phyloP scores from a whole-genome alignment of 1,140 invertebrate genomes.

The Zaprionus kolodkinae region DNA sequence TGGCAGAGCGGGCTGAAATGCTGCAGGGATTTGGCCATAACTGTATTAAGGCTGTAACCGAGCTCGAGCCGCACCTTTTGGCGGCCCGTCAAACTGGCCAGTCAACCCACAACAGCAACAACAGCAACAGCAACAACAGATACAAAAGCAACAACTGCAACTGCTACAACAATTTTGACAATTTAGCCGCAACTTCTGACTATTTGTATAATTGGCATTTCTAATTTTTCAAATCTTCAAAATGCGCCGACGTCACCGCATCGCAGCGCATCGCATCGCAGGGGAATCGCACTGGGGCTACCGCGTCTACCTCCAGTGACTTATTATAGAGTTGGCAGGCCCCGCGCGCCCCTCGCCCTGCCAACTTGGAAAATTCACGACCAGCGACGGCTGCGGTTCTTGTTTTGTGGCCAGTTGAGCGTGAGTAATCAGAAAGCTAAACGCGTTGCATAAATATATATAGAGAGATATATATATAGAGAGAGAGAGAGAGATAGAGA shows the following conservation, averaged over 20 bases:
- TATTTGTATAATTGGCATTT: slow-evolving; percentile 82
- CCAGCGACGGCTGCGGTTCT: slow-evolving; percentile 48
- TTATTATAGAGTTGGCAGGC: slow-evolving; percentile 62
- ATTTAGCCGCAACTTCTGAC: slow-evolving; percentile 72
- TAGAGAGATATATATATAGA: too few species aligned
- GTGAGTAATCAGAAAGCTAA: slow-evolving; percentile 79
- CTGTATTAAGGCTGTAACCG: slow-evolving; percentile 49
- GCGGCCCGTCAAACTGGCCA: slow-evolving; percentile 78
- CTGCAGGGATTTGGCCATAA: slow-evolving; percentile 69
- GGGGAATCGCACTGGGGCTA: slow-evolving; percentile 36
- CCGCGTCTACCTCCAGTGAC: slow-evolving; percentile 44
- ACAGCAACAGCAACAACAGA: slow-evolving; percentile 19
- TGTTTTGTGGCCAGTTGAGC: slow-evolving; percentile 66
- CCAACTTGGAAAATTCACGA: slow-evolving; percentile 63
- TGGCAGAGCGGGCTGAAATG: slow-evolving; percentile 45
- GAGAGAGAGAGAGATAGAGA: too few species aligned
- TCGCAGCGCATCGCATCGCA: slow-evolving; percentile 4
- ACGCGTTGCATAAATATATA: slow-evolving; percentile 77
- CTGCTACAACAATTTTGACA: slow-evolving; percentile 67
- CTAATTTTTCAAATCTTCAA: slow-evolving; percentile 72
- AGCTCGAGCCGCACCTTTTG: slow-evolving; percentile 69
- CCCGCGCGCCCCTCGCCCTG: background rate
- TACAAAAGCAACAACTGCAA: slow-evolving; percentile 23
- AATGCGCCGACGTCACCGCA: slow-evolving; percentile 50
- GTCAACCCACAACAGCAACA: slow-evolving; percentile 45